Evolutionary conservation across 1,140 invertebrate species (phyloP).

Genomic region (Meloidogyne exigua): DNA sequence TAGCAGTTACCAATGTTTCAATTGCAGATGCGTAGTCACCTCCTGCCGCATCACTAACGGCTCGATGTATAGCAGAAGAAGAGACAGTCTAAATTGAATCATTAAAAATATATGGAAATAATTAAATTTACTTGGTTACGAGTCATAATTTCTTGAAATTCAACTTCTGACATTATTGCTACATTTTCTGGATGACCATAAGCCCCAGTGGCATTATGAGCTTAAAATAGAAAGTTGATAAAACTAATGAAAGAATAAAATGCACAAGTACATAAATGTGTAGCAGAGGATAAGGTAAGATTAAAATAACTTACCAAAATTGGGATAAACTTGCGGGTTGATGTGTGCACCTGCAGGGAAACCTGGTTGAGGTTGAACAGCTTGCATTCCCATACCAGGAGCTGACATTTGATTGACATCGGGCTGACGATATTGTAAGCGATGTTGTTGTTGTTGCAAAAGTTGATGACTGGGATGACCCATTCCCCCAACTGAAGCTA

Average conservation of each 20-base stretch:
- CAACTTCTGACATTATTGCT: conserved; percentile 75
- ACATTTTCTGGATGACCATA: conserved; percentile 6
- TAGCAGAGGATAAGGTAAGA: not conserved
- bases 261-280: too few species aligned
- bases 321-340: conserved; percentile 56
- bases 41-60: conserved; percentile 92
- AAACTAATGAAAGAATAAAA: too few species aligned
- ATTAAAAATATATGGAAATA: conserved; percentile 39
- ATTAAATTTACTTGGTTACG: conserved; percentile 71
- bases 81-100: conserved; percentile 77
- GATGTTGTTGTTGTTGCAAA: conserved; percentile 18
- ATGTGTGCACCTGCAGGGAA: conserved; percentile 58
- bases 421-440: conserved; percentile 20
- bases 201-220: conserved; percentile 21
- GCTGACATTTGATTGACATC: conserved; percentile 33
- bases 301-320: conserved; percentile 31
- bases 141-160: conserved; percentile 97
- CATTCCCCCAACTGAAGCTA: conserved; percentile 3
- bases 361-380: conserved; percentile 39
- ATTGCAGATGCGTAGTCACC: conserved; percentile 93
- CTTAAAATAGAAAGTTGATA: too few species aligned
- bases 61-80: conserved; percentile 80
- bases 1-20: conserved; percentile 95
- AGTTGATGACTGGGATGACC: not conserved
- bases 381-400: conserved; percentile 39